Evolutionary conservation across 2,888 invertebrate genomes (phyloP), one percentile per base, ranked within the genome.

Genomic region (Dolichomitus sp.): DNA sequence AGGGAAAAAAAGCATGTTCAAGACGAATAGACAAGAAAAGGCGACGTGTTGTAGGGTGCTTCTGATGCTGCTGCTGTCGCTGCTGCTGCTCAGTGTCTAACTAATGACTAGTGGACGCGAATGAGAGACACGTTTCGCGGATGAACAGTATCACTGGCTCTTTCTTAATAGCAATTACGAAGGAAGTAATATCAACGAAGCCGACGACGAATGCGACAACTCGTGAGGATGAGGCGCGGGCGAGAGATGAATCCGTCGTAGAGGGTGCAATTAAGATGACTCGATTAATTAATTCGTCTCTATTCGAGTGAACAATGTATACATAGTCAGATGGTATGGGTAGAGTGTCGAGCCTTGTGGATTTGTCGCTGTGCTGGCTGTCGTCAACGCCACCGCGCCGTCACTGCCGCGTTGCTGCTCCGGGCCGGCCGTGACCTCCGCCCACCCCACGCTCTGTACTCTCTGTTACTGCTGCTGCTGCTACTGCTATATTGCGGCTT

Each of bases 231-330:
- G 50, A 59, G 45, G 40, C 72, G 74, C 65, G 37, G 75, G 61
- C 66, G 80, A 37, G 75, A 69, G 76, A 83, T 80, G 75, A 85
- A 84, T 85, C 79, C 82, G 78, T 68, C 77, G 72, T 68, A 69
- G 76, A 82, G 76, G 83, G 74, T 84, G 85, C 87, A 91, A 92
- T 91, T 90, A 90, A 89, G 86, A 86, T 87, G 87, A 85, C 88
- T 91, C 90, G 90, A 92, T 92, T 91, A 92, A 91, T 92, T 89
- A 91, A 91, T 89, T 88, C 88, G 86, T 87, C 88, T 88, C 85
- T 85, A 86, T 90, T 91, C 85, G 83, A 75, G 72, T 65, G 80
- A 76, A 69, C 33, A 17, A 37, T 30, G 59, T 61, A 27, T 63
- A 37, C 42, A 65, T 40, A 76, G 70, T 48, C 27, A 19, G 17